Conservation (phyloP, 1,140 invertebrate genomes). For the Campoletis sonorensis region DNA sequence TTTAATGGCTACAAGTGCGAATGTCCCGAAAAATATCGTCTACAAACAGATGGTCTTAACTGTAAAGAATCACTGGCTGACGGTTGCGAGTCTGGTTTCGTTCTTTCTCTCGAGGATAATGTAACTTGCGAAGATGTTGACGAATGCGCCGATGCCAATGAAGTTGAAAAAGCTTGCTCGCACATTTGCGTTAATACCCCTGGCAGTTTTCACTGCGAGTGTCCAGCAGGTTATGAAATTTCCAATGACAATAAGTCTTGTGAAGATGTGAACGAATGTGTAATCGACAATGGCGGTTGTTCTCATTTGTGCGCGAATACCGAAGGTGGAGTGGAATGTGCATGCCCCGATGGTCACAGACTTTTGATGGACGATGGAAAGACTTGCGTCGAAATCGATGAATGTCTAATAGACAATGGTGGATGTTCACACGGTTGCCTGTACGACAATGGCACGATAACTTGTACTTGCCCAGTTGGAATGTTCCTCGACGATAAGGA, state of each 20-base stretch:
- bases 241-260: conserved; percentile 73
- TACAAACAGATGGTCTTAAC: conserved; percentile 49
- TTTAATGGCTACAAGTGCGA: conserved; percentile 76
- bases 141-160: conserved; percentile 74
- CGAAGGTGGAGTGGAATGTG: conserved; percentile 77
- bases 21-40: conserved; percentile 76
- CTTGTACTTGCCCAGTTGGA: conserved; percentile 83
- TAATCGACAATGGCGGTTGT: conserved; percentile 75
- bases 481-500: conserved; percentile 81
- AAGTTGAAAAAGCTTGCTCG: conserved; percentile 75
- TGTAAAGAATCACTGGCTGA: conserved; percentile 83
- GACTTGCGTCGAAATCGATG: conserved; percentile 79
- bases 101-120: conserved; percentile 66
- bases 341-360: conserved; percentile 75
- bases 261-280: conserved; percentile 81
- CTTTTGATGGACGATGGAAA: conserved; percentile 74
- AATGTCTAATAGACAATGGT: conserved; percentile 78
- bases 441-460: conserved; percentile 72
- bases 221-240: conserved; percentile 78
- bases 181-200: conserved; percentile 81
- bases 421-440: conserved; percentile 76
- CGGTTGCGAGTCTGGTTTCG: conserved; percentile 82
- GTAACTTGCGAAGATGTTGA: conserved; percentile 75
- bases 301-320: conserved; percentile 79
- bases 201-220: conserved; percentile 81